A percentile compares a stretch with the other conserved stretches of the same genome.
Conservation (phyloP, 2,113 vertebrate species). For the Fulica atra region DNA sequence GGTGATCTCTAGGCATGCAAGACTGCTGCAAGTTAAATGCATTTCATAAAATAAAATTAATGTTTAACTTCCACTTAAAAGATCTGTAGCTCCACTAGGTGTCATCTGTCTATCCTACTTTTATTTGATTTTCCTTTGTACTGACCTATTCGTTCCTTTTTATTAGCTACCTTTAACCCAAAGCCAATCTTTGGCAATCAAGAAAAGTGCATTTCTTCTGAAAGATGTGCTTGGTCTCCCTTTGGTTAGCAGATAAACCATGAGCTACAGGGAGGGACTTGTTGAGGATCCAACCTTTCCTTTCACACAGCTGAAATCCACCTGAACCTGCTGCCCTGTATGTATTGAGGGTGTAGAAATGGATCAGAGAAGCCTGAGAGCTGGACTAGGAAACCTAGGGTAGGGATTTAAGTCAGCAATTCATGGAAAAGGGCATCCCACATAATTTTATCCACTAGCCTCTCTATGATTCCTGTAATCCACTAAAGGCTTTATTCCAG, state of each 20-base stretch:
- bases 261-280: not conserved
- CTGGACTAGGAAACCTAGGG: not conserved
- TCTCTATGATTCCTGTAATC: not conserved
- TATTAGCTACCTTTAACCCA: not conserved
- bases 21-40: not conserved
- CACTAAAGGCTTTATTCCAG: not conserved
- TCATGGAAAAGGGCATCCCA: not conserved
- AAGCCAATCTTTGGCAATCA: not conserved
- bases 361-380: not conserved
- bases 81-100: not conserved
- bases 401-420: not conserved
- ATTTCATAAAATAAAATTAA: not conserved
- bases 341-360: fast-evolving
- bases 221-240: not conserved
- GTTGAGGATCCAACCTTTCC: not conserved
- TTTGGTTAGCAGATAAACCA: not conserved
- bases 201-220: not conserved
- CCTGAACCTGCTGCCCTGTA: not conserved
- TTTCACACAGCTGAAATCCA: not conserved
- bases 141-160: not conserved
- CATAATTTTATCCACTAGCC: not conserved
- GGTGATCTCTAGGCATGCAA: not conserved
- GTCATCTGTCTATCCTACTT: not conserved
- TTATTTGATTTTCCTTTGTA: not conserved
- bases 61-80: not conserved